A percentile compares a stretch with the other conserved stretches of the same genome.
phyloP scores from a whole-genome alignment of 1,140 invertebrate species.

The Scaptomyza pallida region DNA sequence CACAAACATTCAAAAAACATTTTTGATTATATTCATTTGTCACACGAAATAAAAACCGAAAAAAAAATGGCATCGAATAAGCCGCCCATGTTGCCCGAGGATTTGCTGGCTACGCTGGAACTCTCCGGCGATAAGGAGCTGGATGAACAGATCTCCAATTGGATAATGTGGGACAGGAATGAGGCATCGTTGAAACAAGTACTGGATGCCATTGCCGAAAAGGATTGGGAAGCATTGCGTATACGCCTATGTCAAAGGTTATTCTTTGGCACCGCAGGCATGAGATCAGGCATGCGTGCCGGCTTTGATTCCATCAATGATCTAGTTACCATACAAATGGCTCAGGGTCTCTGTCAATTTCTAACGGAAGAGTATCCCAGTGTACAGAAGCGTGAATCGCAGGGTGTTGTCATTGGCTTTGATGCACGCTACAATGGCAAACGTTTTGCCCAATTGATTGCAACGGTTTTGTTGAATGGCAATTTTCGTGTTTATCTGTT shows the following conservation, averaged over 20 bases:
- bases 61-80: slow-evolving; percentile 27
- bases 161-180: slow-evolving; percentile 67
- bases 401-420: slow-evolving; percentile 95
- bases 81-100: slow-evolving; percentile 22
- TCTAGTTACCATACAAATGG: slow-evolving; percentile 97
- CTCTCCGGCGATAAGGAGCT: slow-evolving; percentile 52
- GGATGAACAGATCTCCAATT: slow-evolving; percentile 56
- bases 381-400: slow-evolving; percentile 84
- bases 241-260: slow-evolving; percentile 85
- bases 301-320: slow-evolving; percentile 98
- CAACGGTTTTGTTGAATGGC: slow-evolving; percentile 91
- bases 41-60: no score
- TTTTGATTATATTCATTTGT: no score
- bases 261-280: slow-evolving; percentile 94
- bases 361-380: slow-evolving; percentile 85
- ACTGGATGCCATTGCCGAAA: slow-evolving; percentile 37
- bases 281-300: slow-evolving; percentile 95
- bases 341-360: slow-evolving; percentile 95
- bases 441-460: slow-evolving; percentile 96
- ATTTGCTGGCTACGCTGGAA: slow-evolving; percentile 34
- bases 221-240: slow-evolving; percentile 58
- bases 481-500: slow-evolving; percentile 94
- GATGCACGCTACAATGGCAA: slow-evolving; percentile 97
- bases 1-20: neutral
- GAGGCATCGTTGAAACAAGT: slow-evolving; percentile 61